Evolutionary conservation across 2,113 vertebrate species (phyloP), one percentile per base, ranked within the genome.

Genomic region (Solea senegalensis): DNA sequence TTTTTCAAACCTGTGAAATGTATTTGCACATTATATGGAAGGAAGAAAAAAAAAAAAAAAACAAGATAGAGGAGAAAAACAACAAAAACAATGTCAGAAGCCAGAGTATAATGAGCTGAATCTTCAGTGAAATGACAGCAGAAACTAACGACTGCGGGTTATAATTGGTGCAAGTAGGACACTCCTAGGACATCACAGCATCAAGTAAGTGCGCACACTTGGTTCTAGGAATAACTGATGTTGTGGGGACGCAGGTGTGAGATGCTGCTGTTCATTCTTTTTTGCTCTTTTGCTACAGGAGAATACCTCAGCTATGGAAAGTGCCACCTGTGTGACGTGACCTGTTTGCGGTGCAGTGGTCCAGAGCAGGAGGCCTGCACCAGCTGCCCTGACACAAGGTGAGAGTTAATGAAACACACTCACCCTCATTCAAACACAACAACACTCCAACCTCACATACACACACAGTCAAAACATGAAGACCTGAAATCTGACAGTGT

Each of bases 341-440:
- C 93, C 0, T 99, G 97, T 84, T 76, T 81, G 86, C 93, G 83
- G 64, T 98, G 97, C 83, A 64, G 48, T 6, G 97, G 96, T 45
- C 95, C 96, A 1, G 84, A 92, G 77, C 65, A 5, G 0, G 85
- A 95, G 44, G 89, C 94, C 73, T 99, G 97, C 89, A 94, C 90
- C 65, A 92, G 85, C 84, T 98, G 97, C 68, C 63, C 84, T 0
- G 0, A 0, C 1, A 84, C 92, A 74, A 92, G 95, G 97, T 98
- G 88, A 93, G 88, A 57, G 60, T 21, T n/a, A 21, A 40, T 60
- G 13, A 28, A 16, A 52, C 16, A 52, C 50, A 52, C 16, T 3
- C 45, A 12, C 39, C 11, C 14, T 2, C 11, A 11, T 16, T 49
- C 13, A 21, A 21, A 21, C 21, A 21, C 21, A 21, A 21, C 21